Evolutionary conservation across 2,888 invertebrate genomes (phyloP), one percentile per base, ranked within the genome.

Genomic region (Loripinus fragilis): DNA sequence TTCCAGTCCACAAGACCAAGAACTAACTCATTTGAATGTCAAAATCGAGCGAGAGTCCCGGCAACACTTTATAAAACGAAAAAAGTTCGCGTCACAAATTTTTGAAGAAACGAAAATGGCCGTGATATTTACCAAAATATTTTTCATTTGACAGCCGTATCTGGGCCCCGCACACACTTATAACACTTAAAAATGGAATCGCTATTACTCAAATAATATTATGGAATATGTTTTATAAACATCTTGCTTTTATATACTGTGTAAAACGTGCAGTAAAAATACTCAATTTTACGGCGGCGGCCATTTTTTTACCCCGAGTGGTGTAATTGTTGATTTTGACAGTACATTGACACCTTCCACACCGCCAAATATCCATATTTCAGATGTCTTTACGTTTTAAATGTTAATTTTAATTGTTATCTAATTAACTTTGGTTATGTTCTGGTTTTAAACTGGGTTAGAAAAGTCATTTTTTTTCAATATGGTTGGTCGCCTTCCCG

Each of bases 321-420:
- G 65, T 83, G 83, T 80, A 83, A 80, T 83, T 71, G 83, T 77
- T 83, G 83, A 80, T 78, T 78, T 80, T 83, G 83, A 80, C 50
- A 66, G 78, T 78, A 80, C 78, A 78, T 80, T 74, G 78, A 74
- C 80, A 74, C 52, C 30, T 55, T 68, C 45, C 55, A 8, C 23
- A 60, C 12, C 8, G 5, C 3, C 35, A 33, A 3, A 8, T 38
- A 12, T 5, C 7, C 38, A 38, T 38, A 38, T 38, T 38, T 38
- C 38, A 38, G 7, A 38, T 38, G 12, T 12, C 7, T 8, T 38
- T 38, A 38, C 12, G 38, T 38, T 38, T 38, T 12, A 38, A 12
- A 38, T 38, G 12, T 38, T 38, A 38, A 38, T 38, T 38, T 38
- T 38, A 12, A 38, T 38, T 38, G 38, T 38, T 8, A 38, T n/a